These are phyloP conservation scores for Gallirallus australis DNA, from an alignment of 2,797 vertebrate species.

Conservation along the genomic window DNA sequence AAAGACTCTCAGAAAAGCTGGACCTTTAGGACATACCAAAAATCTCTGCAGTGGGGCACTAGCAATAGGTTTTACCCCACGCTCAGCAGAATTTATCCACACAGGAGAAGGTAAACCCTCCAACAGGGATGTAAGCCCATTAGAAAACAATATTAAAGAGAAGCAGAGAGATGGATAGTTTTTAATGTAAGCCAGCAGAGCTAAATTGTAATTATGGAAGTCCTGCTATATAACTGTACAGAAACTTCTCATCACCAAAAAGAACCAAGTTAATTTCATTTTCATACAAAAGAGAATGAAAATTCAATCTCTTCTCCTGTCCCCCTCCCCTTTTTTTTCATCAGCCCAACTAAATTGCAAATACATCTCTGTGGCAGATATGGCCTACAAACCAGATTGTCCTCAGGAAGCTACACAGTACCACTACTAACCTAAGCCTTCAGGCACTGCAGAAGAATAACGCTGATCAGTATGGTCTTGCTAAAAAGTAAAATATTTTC, in stretches of 20 bases:
- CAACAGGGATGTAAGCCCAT: neutral
- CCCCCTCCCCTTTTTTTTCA: fast-evolving
- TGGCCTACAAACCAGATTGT: neutral
- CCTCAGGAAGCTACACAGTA: neutral
- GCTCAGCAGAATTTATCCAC: neutral
- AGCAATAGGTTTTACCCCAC: neutral
- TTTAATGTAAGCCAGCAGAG: neutral
- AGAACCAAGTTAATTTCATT: neutral
- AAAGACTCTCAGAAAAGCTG: neutral
- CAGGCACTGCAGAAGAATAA: neutral
- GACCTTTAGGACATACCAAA: neutral
- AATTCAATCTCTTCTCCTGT: neutral
- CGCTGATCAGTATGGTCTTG: neutral
- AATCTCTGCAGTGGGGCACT: neutral
- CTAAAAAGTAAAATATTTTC: neutral
- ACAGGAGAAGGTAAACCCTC: neutral
- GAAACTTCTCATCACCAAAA: neutral
- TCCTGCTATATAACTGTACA: neutral
- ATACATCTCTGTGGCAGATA: neutral
- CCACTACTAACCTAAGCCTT: neutral
- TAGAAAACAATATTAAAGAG: neutral
- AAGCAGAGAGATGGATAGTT: neutral
- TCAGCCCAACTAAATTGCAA: neutral
- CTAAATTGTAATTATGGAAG: neutral
- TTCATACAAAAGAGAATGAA: neutral